Evolutionary conservation across 2,888 invertebrate genomes (phyloP), one percentile per base, ranked within the genome.

Genomic region (Netelia inedita): DNA sequence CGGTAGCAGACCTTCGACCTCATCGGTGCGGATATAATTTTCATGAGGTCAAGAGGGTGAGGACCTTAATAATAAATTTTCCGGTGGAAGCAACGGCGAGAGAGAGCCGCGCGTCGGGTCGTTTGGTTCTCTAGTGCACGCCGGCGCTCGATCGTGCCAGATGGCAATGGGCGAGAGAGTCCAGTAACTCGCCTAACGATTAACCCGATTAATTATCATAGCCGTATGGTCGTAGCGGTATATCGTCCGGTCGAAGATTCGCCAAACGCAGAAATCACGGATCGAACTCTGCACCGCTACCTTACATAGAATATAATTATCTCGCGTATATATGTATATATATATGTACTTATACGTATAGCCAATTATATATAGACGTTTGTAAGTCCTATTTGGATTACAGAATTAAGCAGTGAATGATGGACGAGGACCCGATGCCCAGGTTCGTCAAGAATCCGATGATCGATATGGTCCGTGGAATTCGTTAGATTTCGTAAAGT

Each of bases 191-290:
- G 46, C 43, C 23, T 85, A 78, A 79, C 88, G 87, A 89, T 91
- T 91, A 90, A 91, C 89, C 89, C 88, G 88, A 91, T 91, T 91
- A 89, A 91, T 91, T 90, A 90, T 84, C 91, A 90, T 89, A 86
- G 88, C 85, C 87, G 86, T 88, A 87, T 88, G 90, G 88, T 72
- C 68, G 50, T 57, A 19, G 19, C 16, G 57, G 19, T 19, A 19
- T 46, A 46, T 74, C 55, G 23, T 50, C 73, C 35, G 46, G 57
- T n/a, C 68, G 69, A 53, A 41, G 46, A 55, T 81, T 69, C 63
- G 74, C 71, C 80, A 79, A 86, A 80, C 57, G 55, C 79, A 83
- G 81, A 78, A 71, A 85, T 68, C 78, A 11, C 41, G 19, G 21
- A 74, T 69, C 84, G 73, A 78, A 63, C 75, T 61, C 55, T 71